Percentiles rank a stretch among this genome's conserved stretches.
Evolutionary conservation across 2,888 invertebrate genomes (phyloP).

Genomic region (Zygothrica quintamaculata): DNA sequence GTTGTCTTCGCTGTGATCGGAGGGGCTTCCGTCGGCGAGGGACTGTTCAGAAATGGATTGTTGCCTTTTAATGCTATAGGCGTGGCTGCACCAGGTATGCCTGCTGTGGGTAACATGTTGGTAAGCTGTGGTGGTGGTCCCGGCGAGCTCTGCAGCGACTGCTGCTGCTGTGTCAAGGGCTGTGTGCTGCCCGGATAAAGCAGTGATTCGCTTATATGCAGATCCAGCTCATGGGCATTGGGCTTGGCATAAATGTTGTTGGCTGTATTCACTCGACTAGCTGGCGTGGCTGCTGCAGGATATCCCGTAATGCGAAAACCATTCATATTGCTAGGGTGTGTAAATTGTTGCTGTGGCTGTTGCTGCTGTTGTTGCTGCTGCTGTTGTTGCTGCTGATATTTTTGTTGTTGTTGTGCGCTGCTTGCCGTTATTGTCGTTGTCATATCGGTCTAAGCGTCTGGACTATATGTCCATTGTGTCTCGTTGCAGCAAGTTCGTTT

Average conservation of each 20-base stretch:
- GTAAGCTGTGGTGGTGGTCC: constrained; percentile 76
- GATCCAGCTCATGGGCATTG: constrained; percentile 71
- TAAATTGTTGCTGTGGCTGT: constrained; percentile 43
- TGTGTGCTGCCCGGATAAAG: constrained; percentile 70
- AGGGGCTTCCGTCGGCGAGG: constrained; percentile 75
- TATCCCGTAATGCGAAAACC: constrained; percentile 81
- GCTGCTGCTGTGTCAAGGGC: constrained; percentile 42
- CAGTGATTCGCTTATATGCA: constrained; percentile 78
- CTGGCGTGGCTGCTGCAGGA: constrained; percentile 72
- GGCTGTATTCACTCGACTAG: constrained; percentile 35
- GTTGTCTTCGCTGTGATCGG: constrained; percentile 30
- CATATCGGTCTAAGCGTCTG: constrained; percentile 48
- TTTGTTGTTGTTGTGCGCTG: constrained; percentile 56
- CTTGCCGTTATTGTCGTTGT: constrained; percentile 65
- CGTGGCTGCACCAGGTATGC: constrained; percentile 67
- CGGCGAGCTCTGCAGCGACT: constrained; percentile 71
- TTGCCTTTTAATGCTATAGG: constrained; percentile 83
- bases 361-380: constrained; percentile 48
- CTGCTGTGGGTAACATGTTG: constrained; percentile 69
- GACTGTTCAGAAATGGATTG: constrained; percentile 82
- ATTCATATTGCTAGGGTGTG: constrained; percentile 68
- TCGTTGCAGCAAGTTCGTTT: constrained; percentile 1
- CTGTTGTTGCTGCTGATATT: constrained; percentile 23
- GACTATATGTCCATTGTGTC: constrained; percentile 47
- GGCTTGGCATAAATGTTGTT: constrained; percentile 62